Base-by-base conservation (phyloP, 2,797 vertebrate genomes). In the Helostoma temminkii region DNA sequence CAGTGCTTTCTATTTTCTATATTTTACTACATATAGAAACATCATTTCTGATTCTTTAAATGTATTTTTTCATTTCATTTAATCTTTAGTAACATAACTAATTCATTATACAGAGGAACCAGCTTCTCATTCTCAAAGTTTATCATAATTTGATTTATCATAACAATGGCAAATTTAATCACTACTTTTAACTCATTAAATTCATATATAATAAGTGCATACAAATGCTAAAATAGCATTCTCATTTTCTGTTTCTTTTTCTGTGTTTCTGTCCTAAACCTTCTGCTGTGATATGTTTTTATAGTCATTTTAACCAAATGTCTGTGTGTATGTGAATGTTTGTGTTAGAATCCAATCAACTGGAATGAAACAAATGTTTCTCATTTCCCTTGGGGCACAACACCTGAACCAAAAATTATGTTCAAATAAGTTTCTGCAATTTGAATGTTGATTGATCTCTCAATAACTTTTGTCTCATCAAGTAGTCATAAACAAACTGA, bases 381-480 rank as follows among this genome's bases (percentile, higher is more conserved):
- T 30, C 7, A 66, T 59, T 74, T 52, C n/a, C 56, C 54, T 64
- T 1, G 0, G 16, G 48, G 42, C 1, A 21, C 21, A 66, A 66
- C 56, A 56, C 12, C n/a, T 52, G 39, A 73, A 70, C 32, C 52
- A 53, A 36, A 68, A 36, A 9, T 1, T 1, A 61, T 18, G 46
- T 37, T 74, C 34, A 66, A 71, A 67, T 56, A 71, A 16, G 28
- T 48, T 56, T 64, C 46, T 46, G 39, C 36, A 58, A 45, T 62
- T 67, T 71, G 21, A 56, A 36, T 60, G 28, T 46, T 50, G 58
- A 74, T 56, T 80, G 66, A 81, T 80, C 63, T 74, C 68, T 56
- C 71, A 66, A 64, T 73, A 64, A 53, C n/a, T 43, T 41, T 55
- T 30, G 46, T 34, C 45, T 78, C 12, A 62, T 80, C 34, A 41